These are phyloP conservation scores for Callinectes sapidus DNA, from an alignment of 2,888 invertebrate species.

Conservation along the genomic window DNA sequence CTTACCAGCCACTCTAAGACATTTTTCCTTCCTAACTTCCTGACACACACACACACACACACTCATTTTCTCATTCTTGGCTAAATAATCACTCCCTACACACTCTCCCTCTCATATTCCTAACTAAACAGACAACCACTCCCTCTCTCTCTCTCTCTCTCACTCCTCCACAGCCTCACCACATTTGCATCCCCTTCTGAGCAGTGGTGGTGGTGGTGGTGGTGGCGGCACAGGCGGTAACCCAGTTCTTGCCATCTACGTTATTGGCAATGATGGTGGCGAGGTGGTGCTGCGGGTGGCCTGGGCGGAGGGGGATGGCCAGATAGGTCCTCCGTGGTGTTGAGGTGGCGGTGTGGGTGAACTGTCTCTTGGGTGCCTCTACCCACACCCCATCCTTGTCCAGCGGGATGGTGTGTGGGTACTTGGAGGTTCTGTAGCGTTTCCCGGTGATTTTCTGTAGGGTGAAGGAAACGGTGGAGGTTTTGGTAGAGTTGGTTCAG, in stretches of 20 bases:
- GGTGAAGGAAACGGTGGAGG: background rate
- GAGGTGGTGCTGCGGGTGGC: slow-evolving; percentile 78
- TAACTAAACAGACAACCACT: no score
- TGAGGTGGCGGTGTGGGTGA: slow-evolving; percentile 43
- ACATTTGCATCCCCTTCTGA: slow-evolving; percentile 74
- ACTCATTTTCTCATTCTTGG: no score
- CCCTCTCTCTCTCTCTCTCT: no score
- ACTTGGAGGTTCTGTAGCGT: slow-evolving; percentile 75
- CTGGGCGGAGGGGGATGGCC: slow-evolving; percentile 81
- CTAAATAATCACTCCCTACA: no score
- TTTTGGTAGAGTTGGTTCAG: no score
- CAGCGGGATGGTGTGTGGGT: slow-evolving; percentile 74
- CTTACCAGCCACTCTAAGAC: no score
- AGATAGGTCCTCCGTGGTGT: slow-evolving; percentile 76
- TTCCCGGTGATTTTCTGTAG: slow-evolving; percentile 77
- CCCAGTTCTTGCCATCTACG: slow-evolving; percentile 84
- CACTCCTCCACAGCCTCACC: slow-evolving; percentile 71
- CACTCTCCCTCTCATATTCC: no score
- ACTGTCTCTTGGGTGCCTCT: slow-evolving; percentile 74
- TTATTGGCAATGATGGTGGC: slow-evolving; percentile 83
- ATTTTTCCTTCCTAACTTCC: no score
- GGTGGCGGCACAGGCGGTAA: slow-evolving; percentile 84
- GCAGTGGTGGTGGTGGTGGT: slow-evolving; percentile 74
- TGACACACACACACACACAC: no score
- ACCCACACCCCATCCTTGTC: slow-evolving; percentile 78